Evolutionary conservation across 2,888 invertebrate species (phyloP).

Genomic region (Ectemnius lituratus): DNA sequence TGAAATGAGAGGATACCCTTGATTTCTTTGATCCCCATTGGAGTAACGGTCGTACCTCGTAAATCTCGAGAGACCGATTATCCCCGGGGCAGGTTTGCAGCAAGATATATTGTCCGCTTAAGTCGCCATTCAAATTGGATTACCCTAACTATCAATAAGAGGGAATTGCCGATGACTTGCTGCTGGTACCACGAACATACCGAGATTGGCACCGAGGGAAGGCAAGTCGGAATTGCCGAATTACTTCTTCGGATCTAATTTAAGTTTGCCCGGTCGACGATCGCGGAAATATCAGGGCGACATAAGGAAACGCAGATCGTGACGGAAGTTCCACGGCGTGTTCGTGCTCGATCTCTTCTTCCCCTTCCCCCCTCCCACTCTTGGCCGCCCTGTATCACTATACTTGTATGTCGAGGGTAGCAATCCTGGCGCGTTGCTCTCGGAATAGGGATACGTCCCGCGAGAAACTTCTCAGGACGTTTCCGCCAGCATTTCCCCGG

Average conservation of each 20-base stretch:
- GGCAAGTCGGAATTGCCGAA: too few relatives aligned
- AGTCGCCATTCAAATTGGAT: not conserved
- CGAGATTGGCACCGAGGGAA: too few relatives aligned
- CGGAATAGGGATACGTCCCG: slow-evolving; percentile 12
- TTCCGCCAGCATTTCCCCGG: slow-evolving; percentile 12
- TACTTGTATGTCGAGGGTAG: too few relatives aligned
- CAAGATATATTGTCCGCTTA: not conserved
- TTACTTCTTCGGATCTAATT: too few relatives aligned
- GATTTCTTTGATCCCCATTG: slow-evolving; percentile 66
- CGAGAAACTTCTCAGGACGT: slow-evolving; percentile 31
- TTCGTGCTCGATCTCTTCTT: slow-evolving; percentile 6
- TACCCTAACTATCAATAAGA: too few relatives aligned
- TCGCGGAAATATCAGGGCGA: slow-evolving; percentile 7
- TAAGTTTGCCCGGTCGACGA: not conserved
- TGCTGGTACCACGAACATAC: too few relatives aligned
- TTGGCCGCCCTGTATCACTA: slow-evolving; percentile 2
- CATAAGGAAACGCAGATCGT: not conserved
- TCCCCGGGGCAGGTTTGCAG: not conserved
- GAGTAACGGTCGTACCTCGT: slow-evolving; percentile 23
- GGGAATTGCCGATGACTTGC: too few relatives aligned
- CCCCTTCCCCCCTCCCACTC: slow-evolving; percentile 14
- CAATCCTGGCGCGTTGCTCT: not conserved
- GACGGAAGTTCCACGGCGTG: not conserved
- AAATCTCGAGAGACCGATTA: not conserved
- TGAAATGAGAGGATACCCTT: slow-evolving; percentile 65